phyloP scores from a whole-genome alignment of 2,113 vertebrate genomes.

The Sinocyclocheilus anshuiensis region DNA sequence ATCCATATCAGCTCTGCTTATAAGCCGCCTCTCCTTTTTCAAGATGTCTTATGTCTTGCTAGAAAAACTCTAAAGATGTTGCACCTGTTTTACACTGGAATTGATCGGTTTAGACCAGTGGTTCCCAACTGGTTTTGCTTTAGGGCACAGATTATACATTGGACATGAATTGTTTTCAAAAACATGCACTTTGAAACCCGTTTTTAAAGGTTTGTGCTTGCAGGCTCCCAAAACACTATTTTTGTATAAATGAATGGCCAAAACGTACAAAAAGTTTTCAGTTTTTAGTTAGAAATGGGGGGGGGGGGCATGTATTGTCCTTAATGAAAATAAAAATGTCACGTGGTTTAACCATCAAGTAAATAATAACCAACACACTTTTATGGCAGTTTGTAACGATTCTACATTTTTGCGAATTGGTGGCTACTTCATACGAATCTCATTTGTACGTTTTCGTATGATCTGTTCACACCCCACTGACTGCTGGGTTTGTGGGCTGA shows the following conservation, averaged over 20 bases:
- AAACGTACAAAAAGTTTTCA: too few species aligned
- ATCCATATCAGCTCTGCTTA: conserved; percentile 70
- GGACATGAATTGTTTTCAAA: not conserved
- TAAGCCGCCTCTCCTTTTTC: conserved; percentile 56
- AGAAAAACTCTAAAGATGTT: not conserved
- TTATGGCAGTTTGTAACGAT: not conserved
- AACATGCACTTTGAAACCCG: too few species aligned
- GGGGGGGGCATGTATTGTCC: too few species aligned
- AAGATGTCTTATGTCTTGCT: not conserved
- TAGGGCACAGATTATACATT: not conserved
- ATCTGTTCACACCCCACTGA: not conserved
- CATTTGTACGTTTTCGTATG: not conserved
- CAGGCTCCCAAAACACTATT: too few species aligned
- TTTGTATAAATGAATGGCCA: too few species aligned
- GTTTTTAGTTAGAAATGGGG: too few species aligned
- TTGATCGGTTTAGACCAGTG: not conserved
- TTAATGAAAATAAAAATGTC: not conserved
- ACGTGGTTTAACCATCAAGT: not conserved
- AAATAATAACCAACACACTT: not conserved
- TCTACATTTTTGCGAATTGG: not conserved
- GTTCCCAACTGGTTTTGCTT: not conserved
- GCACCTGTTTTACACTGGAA: conserved; percentile 54
- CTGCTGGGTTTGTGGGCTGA: not conserved
- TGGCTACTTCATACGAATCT: not conserved
- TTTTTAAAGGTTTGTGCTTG: too few species aligned